phyloP scores from a whole-genome alignment of 2,888 invertebrate genomes.

The Caenorhabditis sinica region DNA sequence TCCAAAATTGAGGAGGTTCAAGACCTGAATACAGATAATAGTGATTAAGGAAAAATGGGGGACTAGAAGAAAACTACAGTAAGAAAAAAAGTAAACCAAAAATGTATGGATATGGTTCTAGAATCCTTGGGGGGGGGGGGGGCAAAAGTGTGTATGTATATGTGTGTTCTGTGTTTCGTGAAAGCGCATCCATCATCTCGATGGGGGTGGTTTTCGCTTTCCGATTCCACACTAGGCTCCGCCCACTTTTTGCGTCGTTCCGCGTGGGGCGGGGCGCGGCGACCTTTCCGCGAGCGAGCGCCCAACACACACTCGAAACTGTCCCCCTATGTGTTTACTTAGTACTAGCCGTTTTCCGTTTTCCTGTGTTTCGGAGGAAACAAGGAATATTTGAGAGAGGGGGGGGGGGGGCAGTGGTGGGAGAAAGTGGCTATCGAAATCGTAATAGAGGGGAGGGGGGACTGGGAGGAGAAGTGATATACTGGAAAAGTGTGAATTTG shows the following conservation, averaged over 20 bases:
- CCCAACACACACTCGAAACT: constrained; percentile 29
- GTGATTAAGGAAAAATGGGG: no score
- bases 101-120: neutral
- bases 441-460: neutral
- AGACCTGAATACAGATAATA: no score
- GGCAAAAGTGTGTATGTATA: constrained; percentile 14
- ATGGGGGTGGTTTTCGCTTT: no score
- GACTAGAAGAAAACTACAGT: neutral
- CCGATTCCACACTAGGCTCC: constrained; percentile 13
- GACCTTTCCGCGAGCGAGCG: constrained; percentile 53
- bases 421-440: constrained; percentile 16
- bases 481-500: no score
- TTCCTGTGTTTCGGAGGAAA: constrained; percentile 33
- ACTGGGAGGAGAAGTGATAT: neutral
- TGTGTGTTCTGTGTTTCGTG: neutral
- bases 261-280: constrained; percentile 56
- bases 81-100: neutral
- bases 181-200: constrained; percentile 14
- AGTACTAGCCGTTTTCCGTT: constrained; percentile 55
- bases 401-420: no score
- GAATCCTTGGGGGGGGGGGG: constrained; percentile 5
- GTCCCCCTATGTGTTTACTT: constrained; percentile 37
- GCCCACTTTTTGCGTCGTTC: constrained; percentile 17
- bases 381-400: neutral
- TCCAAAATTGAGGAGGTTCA: no score